Evolutionary conservation across 2,113 vertebrate genomes (phyloP).

Genomic region (Nibea coibor): DNA sequence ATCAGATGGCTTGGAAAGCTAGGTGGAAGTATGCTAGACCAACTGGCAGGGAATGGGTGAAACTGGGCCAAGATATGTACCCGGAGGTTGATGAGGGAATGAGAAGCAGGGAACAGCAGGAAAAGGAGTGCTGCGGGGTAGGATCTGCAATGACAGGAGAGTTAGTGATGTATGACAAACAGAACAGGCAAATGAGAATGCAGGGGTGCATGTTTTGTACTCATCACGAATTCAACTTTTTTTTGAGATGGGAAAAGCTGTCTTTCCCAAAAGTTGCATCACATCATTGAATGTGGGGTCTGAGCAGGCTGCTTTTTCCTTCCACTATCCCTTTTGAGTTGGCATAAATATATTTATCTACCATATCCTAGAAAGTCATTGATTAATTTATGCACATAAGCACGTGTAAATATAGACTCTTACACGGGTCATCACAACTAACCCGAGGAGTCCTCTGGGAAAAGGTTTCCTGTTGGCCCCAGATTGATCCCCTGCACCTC

Average conservation of each 20-base stretch:
- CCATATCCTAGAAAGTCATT: neutral
- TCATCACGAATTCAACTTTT: neutral
- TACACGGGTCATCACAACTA: neutral
- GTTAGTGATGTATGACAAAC: neutral
- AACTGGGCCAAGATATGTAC: neutral
- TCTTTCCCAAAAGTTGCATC: neutral
- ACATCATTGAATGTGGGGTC: too few species aligned
- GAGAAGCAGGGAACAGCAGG: neutral
- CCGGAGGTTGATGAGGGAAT: neutral
- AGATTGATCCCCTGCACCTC: too few species aligned
- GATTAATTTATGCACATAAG: neutral
- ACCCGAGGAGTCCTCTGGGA: too few species aligned
- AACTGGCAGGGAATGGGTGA: neutral
- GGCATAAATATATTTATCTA: neutral
- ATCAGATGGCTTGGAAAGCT: neutral
- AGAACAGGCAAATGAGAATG: neutral
- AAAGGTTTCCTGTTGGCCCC: too few species aligned
- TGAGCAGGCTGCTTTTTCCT: too few species aligned
- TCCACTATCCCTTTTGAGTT: neutral
- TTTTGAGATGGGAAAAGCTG: neutral
- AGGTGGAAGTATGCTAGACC: neutral
- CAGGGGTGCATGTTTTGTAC: neutral
- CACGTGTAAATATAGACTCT: neutral
- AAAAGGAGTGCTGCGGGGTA: too few species aligned
- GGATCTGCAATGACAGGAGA: neutral